phyloP scores from a whole-genome alignment of 2,797 vertebrate species.

The Chelmon rostratus region DNA sequence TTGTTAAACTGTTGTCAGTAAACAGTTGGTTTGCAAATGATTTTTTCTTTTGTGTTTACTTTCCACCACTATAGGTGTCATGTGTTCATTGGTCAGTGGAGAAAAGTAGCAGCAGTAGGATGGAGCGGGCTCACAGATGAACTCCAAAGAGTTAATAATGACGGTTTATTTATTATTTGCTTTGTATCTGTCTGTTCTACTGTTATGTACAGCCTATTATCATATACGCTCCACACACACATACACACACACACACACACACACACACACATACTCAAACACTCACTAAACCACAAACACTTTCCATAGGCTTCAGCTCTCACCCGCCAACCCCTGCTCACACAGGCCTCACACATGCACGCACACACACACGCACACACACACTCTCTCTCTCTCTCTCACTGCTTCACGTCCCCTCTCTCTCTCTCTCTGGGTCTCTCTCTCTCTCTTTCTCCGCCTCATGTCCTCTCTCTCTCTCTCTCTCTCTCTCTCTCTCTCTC shows the following conservation, averaged over 20 bases:
- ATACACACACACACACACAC: no score
- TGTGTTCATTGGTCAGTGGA: not conserved
- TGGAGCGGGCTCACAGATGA: not conserved
- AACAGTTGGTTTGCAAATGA: no score
- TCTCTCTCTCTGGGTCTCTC: constrained; percentile 14
- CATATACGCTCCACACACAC: not conserved
- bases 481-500: constrained; percentile 7
- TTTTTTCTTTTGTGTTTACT: no score
- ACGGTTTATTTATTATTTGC: not conserved
- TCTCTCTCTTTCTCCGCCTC: not conserved
- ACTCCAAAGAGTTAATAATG: not conserved
- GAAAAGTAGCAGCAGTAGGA: not conserved
- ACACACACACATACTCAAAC: no score
- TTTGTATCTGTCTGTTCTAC: not conserved
- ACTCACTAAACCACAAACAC: constrained; percentile 19
- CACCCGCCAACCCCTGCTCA: constrained; percentile 6
- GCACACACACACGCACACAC: not conserved
- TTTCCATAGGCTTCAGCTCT: constrained; percentile 31
- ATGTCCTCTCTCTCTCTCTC: not conserved
- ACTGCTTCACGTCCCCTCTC: no score
- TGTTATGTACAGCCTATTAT: not conserved
- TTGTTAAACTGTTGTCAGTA: no score
- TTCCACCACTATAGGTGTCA: no score
- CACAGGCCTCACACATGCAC: not conserved
- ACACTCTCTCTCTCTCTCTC: not conserved